These are phyloP conservation scores for Pseudopleuronectes americanus DNA, from an alignment of 2,797 vertebrate species.

Conservation along the genomic window DNA sequence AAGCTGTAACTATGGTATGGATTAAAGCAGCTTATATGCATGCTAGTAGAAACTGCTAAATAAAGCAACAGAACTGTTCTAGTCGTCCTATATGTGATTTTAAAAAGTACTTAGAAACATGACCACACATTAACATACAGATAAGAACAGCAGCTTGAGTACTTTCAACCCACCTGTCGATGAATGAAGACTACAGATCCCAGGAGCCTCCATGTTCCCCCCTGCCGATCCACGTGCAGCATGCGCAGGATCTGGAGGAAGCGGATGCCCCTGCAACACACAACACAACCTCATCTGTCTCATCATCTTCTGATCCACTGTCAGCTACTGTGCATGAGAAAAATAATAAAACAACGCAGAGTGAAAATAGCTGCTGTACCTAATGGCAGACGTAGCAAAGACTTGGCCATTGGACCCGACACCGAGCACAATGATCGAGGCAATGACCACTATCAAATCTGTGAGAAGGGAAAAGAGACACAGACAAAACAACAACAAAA, in stretches of 20 bases:
- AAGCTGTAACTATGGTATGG: constrained; percentile 18
- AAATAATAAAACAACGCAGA: not conserved
- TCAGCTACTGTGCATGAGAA: not conserved
- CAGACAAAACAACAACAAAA: not conserved
- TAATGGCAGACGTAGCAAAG: constrained; percentile 93
- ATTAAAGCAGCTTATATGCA: constrained; percentile 11
- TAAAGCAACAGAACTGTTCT: not conserved
- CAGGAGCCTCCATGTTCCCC: constrained; percentile 91
- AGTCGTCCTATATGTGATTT: not conserved
- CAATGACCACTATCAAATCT: constrained; percentile 93
- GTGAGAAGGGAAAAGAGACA: constrained; percentile 8
- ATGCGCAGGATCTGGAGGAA: constrained; percentile 93
- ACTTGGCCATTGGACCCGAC: constrained; percentile 93
- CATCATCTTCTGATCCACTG: not conserved
- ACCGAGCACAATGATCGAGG: constrained; percentile 91
- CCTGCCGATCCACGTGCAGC: constrained; percentile 92
- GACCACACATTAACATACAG: not conserved
- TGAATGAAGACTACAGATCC: constrained; percentile 94
- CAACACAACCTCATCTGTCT: not conserved
- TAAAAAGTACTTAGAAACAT: not conserved
- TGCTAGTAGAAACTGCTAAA: not conserved
- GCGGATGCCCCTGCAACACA: constrained; percentile 86
- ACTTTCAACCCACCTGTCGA: constrained; percentile 83
- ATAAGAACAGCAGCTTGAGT: not conserved
- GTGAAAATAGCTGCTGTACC: constrained; percentile 71